phyloP scores from a whole-genome alignment of 2,113 vertebrate genomes.

The Theristicus caerulescens region DNA sequence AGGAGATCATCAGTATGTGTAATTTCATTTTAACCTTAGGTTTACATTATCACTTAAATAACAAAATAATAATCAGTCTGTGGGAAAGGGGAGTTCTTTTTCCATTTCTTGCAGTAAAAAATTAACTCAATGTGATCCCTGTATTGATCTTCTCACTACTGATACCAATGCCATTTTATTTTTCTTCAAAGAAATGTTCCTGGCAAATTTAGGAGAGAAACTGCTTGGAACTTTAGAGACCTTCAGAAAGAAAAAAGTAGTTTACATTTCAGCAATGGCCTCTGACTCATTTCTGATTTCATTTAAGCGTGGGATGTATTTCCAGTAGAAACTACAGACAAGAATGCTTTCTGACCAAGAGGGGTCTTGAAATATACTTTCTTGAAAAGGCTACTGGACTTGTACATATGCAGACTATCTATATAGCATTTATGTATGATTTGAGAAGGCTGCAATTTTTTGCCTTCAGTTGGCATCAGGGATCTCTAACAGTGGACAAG shows the following conservation, averaged over 20 bases:
- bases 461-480: neutral
- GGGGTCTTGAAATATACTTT: neutral
- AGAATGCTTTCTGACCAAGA: neutral
- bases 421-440: neutral
- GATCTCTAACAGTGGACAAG: neutral
- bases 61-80: conserved; percentile 58
- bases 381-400: neutral
- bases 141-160: neutral
- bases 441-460: neutral
- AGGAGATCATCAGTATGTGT: conserved; percentile 38
- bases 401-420: neutral
- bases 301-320: neutral
- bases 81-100: neutral
- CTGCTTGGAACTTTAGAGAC: neutral
- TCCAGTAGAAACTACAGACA: neutral
- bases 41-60: conserved; percentile 70
- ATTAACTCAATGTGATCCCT: conserved; percentile 12
- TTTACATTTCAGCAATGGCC: neutral
- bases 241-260: neutral
- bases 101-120: conserved; percentile 29
- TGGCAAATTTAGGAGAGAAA: neutral
- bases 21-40: conserved; percentile 64
- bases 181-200: neutral
- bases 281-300: neutral
- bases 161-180: neutral